phyloP scores from a whole-genome alignment of 1,140 invertebrate genomes.

The Atta texana region DNA sequence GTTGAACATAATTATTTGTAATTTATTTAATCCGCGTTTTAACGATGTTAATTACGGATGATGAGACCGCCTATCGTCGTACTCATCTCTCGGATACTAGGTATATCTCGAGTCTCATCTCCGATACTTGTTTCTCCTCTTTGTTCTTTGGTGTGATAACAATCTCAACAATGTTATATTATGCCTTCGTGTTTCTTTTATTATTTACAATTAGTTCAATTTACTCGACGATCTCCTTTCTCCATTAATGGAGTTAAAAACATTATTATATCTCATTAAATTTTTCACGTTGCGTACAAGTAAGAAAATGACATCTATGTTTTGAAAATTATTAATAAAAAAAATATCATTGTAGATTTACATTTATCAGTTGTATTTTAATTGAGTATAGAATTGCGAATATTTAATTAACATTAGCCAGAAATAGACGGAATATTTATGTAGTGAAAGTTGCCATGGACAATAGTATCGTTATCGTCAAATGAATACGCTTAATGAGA shows the following conservation, averaged over 20 bases:
- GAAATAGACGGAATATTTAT: neutral
- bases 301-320: neutral
- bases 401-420: slow-evolving; percentile 22
- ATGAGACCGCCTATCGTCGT: slow-evolving; percentile 36
- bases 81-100: slow-evolving; percentile 66
- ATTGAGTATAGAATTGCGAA: slow-evolving; percentile 14
- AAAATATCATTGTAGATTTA: neutral
- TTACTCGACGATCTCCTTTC: neutral
- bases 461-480: slow-evolving; percentile 28
- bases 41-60: slow-evolving; percentile 75
- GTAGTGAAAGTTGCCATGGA: slow-evolving; percentile 9
- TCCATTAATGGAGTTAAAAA: neutral
- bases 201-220: neutral
- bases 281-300: neutral
- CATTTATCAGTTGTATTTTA: slow-evolving; percentile 10
- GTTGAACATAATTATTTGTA: slow-evolving; percentile 78
- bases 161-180: slow-evolving; percentile 67
- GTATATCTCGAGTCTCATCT: slow-evolving; percentile 25
- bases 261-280: neutral
- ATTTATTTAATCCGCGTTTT: slow-evolving; percentile 78
- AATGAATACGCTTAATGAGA: slow-evolving; percentile 51
- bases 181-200: slow-evolving; percentile 24
- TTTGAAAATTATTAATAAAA: neutral
- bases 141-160: slow-evolving; percentile 61
- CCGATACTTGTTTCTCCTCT: slow-evolving; percentile 13